These are phyloP conservation scores for Plusia festucae DNA, from an alignment of 2,888 invertebrate genomes.

Conservation along the genomic window DNA sequence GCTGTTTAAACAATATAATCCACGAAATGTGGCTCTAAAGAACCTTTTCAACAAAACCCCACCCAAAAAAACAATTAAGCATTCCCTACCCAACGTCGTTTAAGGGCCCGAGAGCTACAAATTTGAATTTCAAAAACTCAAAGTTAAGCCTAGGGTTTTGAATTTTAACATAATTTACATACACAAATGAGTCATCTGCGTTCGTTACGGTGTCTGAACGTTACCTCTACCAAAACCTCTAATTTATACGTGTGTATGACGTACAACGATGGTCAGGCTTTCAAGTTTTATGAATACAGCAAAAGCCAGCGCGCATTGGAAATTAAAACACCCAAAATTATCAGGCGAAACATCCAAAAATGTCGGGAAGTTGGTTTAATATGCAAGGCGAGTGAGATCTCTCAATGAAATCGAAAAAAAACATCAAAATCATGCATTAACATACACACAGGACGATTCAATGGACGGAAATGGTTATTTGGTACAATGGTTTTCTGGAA, in stretches of 20 bases:
- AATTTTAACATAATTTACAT: conserved; percentile 76
- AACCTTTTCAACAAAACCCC: conserved; percentile 43
- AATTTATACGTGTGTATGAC: conserved; percentile 30
- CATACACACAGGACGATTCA: conserved; percentile 72
- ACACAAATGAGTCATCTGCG: conserved; percentile 76
- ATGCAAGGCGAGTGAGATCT: conserved; percentile 66
- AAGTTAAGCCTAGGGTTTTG: conserved; percentile 69
- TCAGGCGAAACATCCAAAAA: conserved; percentile 40
- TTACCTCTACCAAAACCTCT: conserved; percentile 31
- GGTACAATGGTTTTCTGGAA: conserved; percentile 79
- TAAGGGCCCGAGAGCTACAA: conserved; percentile 61
- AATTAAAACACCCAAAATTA: conserved; percentile 37
- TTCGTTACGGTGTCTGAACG: conserved; percentile 67
- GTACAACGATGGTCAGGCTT: conserved; percentile 24
- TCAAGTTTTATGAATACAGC: conserved; percentile 20
- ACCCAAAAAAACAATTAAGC: conserved; percentile 64
- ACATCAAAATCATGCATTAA: conserved; percentile 62
- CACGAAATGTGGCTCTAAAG: conserved; percentile 34
- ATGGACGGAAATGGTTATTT: conserved; percentile 82
- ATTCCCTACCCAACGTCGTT: conserved; percentile 61
- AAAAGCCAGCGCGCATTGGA: conserved; percentile 43
- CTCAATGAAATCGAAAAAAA: conserved; percentile 73
- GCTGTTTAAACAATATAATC: conserved; percentile 32
- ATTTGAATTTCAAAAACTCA: conserved; percentile 69
- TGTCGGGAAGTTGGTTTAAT: conserved; percentile 61